Evolutionary conservation across 1,140 invertebrate species (phyloP).

Genomic region (Drosophila athabasca): DNA sequence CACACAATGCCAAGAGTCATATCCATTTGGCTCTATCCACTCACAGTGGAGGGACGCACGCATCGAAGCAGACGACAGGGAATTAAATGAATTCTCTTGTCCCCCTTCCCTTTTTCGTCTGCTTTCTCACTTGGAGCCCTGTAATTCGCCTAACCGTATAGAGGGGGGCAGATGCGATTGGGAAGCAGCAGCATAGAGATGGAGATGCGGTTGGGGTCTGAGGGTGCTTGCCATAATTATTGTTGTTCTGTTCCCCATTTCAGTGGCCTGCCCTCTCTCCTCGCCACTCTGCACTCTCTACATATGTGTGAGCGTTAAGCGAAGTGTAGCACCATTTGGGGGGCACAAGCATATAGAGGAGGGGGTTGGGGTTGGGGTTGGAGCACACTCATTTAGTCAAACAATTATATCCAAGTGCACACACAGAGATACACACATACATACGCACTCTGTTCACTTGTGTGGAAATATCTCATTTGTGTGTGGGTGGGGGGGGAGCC

Average conservation of each 20-base stretch:
- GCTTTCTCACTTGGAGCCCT: too few relatives aligned
- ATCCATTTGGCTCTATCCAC: slow-evolving; percentile 38
- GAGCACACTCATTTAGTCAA: slow-evolving; percentile 71
- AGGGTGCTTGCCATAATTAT: slow-evolving; percentile 57
- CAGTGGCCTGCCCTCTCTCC: not conserved
- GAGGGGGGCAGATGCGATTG: slow-evolving; percentile 6
- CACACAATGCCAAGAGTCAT: slow-evolving; percentile 56
- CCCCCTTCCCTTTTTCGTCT: not conserved
- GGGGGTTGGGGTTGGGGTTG: not conserved
- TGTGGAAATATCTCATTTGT: slow-evolving; percentile 69
- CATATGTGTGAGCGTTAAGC: slow-evolving; percentile 49
- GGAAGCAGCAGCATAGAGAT: not conserved
- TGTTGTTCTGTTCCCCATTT: slow-evolving; percentile 35
- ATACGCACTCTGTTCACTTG: slow-evolving; percentile 57
- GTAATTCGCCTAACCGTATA: slow-evolving; percentile 26
- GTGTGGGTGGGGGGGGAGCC: slow-evolving; percentile 5
- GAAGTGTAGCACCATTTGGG: slow-evolving; percentile 35
- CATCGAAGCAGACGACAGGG: slow-evolving; percentile 37
- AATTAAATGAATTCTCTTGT: slow-evolving; percentile 57
- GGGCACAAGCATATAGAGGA: slow-evolving; percentile 24
- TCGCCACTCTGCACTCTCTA: not conserved
- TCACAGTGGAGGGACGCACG: slow-evolving; percentile 14
- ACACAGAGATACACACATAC: slow-evolving; percentile 41
- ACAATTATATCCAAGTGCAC: slow-evolving; percentile 72
- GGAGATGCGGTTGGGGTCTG: slow-evolving; percentile 31